These are phyloP conservation scores for Crambe crambe DNA, from an alignment of 37 sponge, comb jelly and placozoan species.

Conservation along the genomic window DNA sequence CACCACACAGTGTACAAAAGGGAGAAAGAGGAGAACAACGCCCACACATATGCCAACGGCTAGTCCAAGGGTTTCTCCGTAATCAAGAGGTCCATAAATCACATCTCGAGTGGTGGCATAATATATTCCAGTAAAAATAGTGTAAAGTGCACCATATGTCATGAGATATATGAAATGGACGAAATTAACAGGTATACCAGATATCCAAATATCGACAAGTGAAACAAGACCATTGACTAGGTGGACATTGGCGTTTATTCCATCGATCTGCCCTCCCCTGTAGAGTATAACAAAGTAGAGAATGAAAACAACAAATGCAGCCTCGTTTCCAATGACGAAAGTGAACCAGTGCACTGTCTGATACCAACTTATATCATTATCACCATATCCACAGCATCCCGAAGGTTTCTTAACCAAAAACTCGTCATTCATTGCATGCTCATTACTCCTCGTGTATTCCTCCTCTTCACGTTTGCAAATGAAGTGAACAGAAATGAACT, in stretches of 20 bases:
- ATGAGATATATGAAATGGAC: slow-evolving; percentile 47
- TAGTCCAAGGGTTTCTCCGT: slow-evolving; percentile 37
- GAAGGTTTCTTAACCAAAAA: not conserved
- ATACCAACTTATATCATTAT: slow-evolving; percentile 57
- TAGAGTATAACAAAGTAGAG: slow-evolving; percentile 72
- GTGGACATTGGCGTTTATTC: slow-evolving; percentile 48
- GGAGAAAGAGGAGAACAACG: slow-evolving; percentile 36
- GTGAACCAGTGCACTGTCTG: slow-evolving; percentile 64
- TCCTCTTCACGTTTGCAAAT: not conserved
- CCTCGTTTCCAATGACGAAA: slow-evolving; percentile 4
- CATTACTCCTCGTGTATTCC: not conserved
- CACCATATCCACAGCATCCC: slow-evolving; percentile 33
- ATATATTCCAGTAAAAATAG: slow-evolving; percentile 66
- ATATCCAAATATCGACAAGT: slow-evolving; percentile 50
- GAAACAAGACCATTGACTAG: slow-evolving; percentile 39
- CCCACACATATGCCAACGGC: slow-evolving; percentile 20
- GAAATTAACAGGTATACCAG: slow-evolving; percentile 43
- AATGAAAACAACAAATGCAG: slow-evolving; percentile 26
- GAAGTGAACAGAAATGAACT: slow-evolving; percentile 16
- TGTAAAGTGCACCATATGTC: slow-evolving; percentile 21
- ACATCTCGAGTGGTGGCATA: slow-evolving; percentile 27
- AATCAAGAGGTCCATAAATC: slow-evolving; percentile 67
- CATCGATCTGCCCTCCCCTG: slow-evolving; percentile 5
- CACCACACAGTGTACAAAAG: slow-evolving; percentile 40
- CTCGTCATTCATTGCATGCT: no score